Percentiles rank a stretch among this genome's conserved stretches.
Conservation (phyloP, 2,888 invertebrate species). For the Cosmopolites sordidus region DNA sequence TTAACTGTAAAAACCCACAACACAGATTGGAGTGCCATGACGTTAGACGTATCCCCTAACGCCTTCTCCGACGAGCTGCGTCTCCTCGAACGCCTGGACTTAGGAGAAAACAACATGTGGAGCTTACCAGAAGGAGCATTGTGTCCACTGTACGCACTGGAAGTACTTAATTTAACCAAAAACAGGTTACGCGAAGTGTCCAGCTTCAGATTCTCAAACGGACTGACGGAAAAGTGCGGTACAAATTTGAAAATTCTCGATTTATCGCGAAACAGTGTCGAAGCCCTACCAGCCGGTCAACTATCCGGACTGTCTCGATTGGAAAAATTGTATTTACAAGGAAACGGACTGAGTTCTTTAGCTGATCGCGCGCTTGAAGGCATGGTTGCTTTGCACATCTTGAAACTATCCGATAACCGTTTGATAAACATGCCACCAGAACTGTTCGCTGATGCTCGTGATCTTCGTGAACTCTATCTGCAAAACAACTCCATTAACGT, state of each 20-base stretch:
- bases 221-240: constrained; percentile 64
- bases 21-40: constrained; percentile 79
- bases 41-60: constrained; percentile 68
- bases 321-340: constrained; percentile 70
- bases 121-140: constrained; percentile 71
- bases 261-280: constrained; percentile 73
- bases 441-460: constrained; percentile 72
- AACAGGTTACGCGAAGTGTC: constrained; percentile 73
- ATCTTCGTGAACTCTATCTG: constrained; percentile 74
- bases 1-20: constrained; percentile 79
- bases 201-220: constrained; percentile 61
- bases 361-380: constrained; percentile 77
- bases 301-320: constrained; percentile 68
- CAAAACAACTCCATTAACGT: constrained; percentile 80
- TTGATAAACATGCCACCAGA: constrained; percentile 77
- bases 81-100: constrained; percentile 67
- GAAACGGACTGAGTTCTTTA: constrained; percentile 70
- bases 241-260: constrained; percentile 67
- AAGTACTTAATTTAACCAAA: constrained; percentile 73
- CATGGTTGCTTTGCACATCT: constrained; percentile 64
- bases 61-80: constrained; percentile 71
- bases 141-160: constrained; percentile 70
- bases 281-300: constrained; percentile 66
- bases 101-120: constrained; percentile 79
- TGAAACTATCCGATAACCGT: constrained; percentile 77